A percentile compares a stretch with the other conserved stretches of the same genome.
Evolutionary conservation across 2,113 vertebrate genomes (phyloP).

Genomic region (Phoxinus phoxinus): DNA sequence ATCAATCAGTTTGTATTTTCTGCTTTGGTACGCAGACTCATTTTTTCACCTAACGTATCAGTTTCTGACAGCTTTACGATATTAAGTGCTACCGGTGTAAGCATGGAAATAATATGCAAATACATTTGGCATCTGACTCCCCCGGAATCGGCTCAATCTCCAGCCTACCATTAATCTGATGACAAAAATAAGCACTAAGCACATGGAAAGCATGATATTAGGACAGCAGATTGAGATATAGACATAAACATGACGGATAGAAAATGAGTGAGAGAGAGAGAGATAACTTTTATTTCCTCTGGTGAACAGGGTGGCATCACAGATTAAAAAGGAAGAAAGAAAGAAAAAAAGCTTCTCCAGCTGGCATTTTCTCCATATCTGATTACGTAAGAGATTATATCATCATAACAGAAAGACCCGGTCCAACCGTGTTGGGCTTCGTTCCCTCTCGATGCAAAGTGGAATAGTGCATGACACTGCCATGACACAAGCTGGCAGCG

Average conservation of each 20-base stretch:
- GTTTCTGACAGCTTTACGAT: background rate
- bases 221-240: background rate
- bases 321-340: slow-evolving; percentile 67
- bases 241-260: slow-evolving; percentile 17
- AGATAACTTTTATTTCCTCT: slow-evolving; percentile 9
- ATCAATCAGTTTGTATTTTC: background rate
- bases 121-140: slow-evolving; percentile 1
- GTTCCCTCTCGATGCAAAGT: slow-evolving; percentile 45
- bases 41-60: background rate
- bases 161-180: slow-evolving; percentile 16
- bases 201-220: slow-evolving; percentile 4
- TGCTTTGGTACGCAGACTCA: background rate
- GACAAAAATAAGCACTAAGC: slow-evolving; percentile 29
- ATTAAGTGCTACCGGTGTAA: background rate
- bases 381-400: slow-evolving; percentile 72
- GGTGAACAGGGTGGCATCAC: slow-evolving; percentile 7
- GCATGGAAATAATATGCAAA: slow-evolving; percentile 5
- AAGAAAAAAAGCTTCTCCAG: slow-evolving; percentile 65
- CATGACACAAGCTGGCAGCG: background rate
- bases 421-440: slow-evolving; percentile 15
- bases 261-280: slow-evolving; percentile 15
- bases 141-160: background rate
- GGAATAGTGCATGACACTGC: background rate
- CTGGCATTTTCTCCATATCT: slow-evolving; percentile 63
- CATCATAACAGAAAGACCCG: slow-evolving; percentile 33